Evolutionary conservation across 2,888 invertebrate species (phyloP), one percentile per base, ranked within the genome.

Genomic region (Ormyrus pomaceus): DNA sequence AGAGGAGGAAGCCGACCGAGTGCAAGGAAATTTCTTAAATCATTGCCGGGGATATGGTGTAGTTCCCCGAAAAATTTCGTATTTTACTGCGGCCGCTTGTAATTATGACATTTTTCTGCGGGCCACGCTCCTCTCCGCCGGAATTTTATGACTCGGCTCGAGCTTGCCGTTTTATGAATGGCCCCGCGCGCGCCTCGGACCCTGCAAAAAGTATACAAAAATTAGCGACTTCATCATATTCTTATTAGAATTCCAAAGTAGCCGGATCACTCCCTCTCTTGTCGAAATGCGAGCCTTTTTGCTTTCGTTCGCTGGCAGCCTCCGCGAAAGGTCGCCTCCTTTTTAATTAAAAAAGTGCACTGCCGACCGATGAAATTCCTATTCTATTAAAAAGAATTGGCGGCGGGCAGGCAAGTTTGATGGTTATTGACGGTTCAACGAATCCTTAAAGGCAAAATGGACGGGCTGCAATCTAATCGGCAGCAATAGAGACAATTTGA

Each of bases 21-120:
- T 66, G 75, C 78, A 75, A 70, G 69, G 64, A 71, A 75, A 71
- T 78, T 71, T 61, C 65, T 74, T 68, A 71, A 77, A 77, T 74
- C 62, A 76, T 59, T 34, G 34, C 50, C 19, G 34, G 65, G 45
- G n/a, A 58, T 58, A 56, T 50, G 59, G 50, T 53, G 46, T 46
- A 13, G 78, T 78, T 78, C 72, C 66, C 51, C 72, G 72, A 78
- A 78, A 72, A 72, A 78, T 66, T 65, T 66, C 10, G n/a, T 65
- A 8, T 72, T 59, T 74, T 74, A 66, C 68, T 66, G 51, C 51
- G 66, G 51, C 45, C 68, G 69, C 46, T 69, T 69, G 69, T 76
- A 62, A 76, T 76, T 77, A 77, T 77, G 45, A 72, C 64, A 66
- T 77, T 69, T 76, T 69, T 74, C 34, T 34, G 34, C 34, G 45